phyloP scores from a whole-genome alignment of 1,140 invertebrate species.

The Nephotettix cincticeps region DNA sequence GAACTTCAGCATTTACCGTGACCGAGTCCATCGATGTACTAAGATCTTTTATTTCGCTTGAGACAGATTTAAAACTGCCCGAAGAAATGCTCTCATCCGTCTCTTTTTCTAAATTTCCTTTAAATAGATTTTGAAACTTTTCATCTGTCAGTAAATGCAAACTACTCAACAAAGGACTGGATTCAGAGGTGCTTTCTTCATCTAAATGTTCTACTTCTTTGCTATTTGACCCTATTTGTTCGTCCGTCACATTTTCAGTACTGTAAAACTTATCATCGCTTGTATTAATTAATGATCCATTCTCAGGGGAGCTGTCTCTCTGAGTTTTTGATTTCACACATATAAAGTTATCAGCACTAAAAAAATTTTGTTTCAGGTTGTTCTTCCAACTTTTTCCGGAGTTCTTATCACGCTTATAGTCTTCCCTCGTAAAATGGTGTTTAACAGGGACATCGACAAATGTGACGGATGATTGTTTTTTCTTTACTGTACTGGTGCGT shows the following conservation, averaged over 20 bases:
- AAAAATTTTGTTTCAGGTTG: constrained; percentile 17
- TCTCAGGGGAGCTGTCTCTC: constrained; percentile 5
- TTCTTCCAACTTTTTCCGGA: constrained; percentile 3
- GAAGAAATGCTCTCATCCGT: constrained; percentile 28
- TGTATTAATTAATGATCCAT: background rate
- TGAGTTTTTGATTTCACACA: constrained; percentile 12
- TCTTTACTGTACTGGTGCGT: background rate
- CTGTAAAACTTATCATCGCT: constrained; percentile 27
- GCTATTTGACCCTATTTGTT: background rate
- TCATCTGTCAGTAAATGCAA: constrained; percentile 36
- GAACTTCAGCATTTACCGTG: constrained; percentile 37
- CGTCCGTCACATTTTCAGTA: constrained; percentile 20
- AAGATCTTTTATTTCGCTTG: constrained; percentile 10
- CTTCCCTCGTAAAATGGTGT: background rate
- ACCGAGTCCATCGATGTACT: constrained; percentile 36
- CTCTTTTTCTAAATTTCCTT: constrained; percentile 26
- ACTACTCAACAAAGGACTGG: constrained; percentile 36
- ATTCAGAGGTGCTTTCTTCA: constrained; percentile 31
- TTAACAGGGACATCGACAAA: constrained; percentile 15
- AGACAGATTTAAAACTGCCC: constrained; percentile 35
- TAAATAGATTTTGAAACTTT: constrained; percentile 31
- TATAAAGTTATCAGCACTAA: constrained; percentile 9
- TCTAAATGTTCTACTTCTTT: constrained; percentile 5
- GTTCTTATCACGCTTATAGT: background rate
- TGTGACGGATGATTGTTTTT: constrained; percentile 14